Base-by-base conservation (phyloP, 2,888 invertebrate genomes). In the Tolmerus cingulatus region DNA sequence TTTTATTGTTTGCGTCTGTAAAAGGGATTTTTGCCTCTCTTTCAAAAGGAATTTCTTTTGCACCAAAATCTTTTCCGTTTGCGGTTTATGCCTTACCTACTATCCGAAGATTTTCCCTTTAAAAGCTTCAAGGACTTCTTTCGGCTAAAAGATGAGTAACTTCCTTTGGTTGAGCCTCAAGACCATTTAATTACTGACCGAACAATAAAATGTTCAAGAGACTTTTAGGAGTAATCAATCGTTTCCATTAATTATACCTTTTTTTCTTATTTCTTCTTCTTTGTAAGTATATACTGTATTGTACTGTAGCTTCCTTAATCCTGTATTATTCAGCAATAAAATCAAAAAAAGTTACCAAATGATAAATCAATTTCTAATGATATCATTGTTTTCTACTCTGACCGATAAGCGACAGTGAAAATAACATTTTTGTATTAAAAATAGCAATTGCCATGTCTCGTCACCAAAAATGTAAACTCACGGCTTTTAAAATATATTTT, bases 1-100 rank as follows among this genome's bases (percentile, higher is more conserved):
- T 88, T 87, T 88, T 88, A 88, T 88, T 88, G 88, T 88, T 88
- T 88, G 88, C 86, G 81, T 88, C 79, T 43, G 74, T 82, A 82
- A 82, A 82, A 37, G 34, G 81, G 55, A 55, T 82, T 82, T 81
- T 57, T 57, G 51, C 51, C 51, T 51, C 40, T 40, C 12, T 51
- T n/a, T 55, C 34, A 82, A 81, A 55, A 34, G 34, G 46, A 51
- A 30, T 81, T 77, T 78, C 40, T 55, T 46, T 55, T 51, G 1
- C 81, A 30, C 51, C 55, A 55, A 81, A 81, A 81, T 55, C 81
- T 81, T 34, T 81, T 55, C 81, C 81, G 81, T 7, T 55, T 43
- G 51, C 55, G 57, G 37, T 57, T 81, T 82, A 34, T 78, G 34
- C 34, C 16, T 82, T 46, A 27, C 78, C 43, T 43, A 14, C 78